Conservation (phyloP, 2,888 invertebrate genomes). For the Polydrusus tereticollis region DNA sequence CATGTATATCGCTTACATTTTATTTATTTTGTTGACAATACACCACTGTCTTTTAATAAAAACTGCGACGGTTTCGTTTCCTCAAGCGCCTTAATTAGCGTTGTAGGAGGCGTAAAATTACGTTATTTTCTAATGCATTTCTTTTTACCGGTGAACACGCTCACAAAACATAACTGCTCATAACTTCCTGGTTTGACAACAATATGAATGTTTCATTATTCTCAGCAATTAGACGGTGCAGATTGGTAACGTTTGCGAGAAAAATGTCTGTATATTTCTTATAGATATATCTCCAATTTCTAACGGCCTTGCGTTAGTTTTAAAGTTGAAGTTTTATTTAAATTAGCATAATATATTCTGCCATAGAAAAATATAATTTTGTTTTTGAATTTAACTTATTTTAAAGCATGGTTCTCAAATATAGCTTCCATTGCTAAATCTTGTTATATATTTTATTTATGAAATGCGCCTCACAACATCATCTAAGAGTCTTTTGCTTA, state of each 20-base stretch:
- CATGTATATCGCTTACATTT: not conserved
- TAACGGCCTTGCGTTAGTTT: too few species aligned
- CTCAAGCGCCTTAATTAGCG: conserved; percentile 16
- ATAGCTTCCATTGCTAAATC: too few species aligned
- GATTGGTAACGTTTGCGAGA: not conserved
- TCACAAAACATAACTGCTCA: conserved; percentile 24
- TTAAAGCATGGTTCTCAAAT: too few species aligned
- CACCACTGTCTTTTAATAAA: conserved; percentile 2
- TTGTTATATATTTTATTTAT: too few species aligned
- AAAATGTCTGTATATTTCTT: not conserved
- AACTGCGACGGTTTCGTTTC: conserved; percentile 10
- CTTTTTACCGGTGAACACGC: conserved; percentile 11
- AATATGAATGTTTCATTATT: not conserved
- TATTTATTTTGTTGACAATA: not conserved
- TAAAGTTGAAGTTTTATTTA: too few species aligned
- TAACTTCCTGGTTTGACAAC: conserved; percentile 33
- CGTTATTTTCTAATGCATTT: conserved; percentile 28
- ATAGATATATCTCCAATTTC: too few species aligned
- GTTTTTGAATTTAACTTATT: too few species aligned
- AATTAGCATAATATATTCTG: too few species aligned
- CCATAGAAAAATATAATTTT: too few species aligned
- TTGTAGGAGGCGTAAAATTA: conserved; percentile 27
- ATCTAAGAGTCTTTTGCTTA: too few species aligned
- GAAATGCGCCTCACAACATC: too few species aligned
- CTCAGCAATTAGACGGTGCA: not conserved